These are phyloP conservation scores for Phrynocephalus versicolor DNA, from an alignment of 2,113 vertebrate species.

Conservation along the genomic window DNA sequence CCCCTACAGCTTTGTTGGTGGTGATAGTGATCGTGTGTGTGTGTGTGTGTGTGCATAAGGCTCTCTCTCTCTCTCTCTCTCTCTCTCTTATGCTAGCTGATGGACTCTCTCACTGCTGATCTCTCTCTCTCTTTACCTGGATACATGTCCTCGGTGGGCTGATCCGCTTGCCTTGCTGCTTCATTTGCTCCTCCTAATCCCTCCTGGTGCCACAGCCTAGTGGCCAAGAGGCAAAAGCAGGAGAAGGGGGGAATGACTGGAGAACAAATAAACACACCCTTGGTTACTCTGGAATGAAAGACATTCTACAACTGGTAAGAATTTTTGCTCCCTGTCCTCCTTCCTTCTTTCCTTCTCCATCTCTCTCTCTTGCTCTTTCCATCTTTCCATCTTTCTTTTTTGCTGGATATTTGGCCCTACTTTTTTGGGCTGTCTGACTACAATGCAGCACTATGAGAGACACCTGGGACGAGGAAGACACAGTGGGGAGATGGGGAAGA, in stretches of 20 bases:
- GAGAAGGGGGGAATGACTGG: conserved; percentile 40
- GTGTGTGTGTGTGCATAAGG: background rate
- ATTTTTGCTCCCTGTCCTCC: conserved; percentile 45
- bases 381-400: conserved; percentile 19
- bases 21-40: background rate
- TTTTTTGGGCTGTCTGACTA: background rate
- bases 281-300: conserved; percentile 31
- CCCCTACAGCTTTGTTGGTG: conserved; percentile 26
- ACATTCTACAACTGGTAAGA: conserved; percentile 74
- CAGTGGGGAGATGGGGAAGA: background rate
- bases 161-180: conserved; percentile 75
- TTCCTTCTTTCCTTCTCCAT: conserved; percentile 10
- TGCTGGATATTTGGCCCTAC: background rate
- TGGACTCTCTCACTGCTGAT: conserved; percentile 69
- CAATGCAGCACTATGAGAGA: background rate
- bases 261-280: conserved; percentile 45
- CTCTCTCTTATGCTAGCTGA: conserved; percentile 26
- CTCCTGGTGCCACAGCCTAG: conserved; percentile 74
- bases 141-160: conserved; percentile 64
- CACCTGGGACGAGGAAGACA: background rate
- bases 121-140: conserved; percentile 50
- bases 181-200: conserved; percentile 86
- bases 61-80: no score
- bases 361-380: conserved; percentile 35
- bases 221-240: conserved; percentile 65